A percentile compares a stretch with the other conserved stretches of the same genome.
Conservation (phyloP, 2,888 invertebrate genomes). For the Melangyna quadrimaculata region DNA sequence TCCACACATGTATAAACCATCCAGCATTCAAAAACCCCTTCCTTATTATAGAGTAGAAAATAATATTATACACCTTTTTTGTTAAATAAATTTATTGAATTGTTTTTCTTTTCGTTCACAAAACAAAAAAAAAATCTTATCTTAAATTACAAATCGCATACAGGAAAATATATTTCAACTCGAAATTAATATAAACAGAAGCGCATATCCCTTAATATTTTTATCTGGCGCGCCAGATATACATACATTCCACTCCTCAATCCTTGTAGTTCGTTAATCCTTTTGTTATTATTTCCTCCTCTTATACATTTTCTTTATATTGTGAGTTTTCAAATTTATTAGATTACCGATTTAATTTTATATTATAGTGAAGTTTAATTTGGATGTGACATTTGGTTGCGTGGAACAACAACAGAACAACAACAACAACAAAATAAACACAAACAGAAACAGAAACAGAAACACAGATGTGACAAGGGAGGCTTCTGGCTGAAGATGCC, state of each 20-base stretch:
- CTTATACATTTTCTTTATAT: conserved; percentile 44
- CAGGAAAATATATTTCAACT: conserved; percentile 66
- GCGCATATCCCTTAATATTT: conserved; percentile 53
- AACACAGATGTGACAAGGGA: background rate
- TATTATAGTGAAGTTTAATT: conserved; percentile 64
- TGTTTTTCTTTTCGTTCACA: conserved; percentile 24
- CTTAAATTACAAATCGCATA: conserved; percentile 54
- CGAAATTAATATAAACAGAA: conserved; percentile 60
- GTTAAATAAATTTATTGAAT: conserved; percentile 49
- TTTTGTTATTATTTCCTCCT: conserved; percentile 6
- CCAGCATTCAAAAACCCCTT: background rate
- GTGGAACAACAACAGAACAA: background rate
- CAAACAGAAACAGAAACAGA: background rate
- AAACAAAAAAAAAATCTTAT: conserved; percentile 62
- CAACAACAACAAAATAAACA: background rate
- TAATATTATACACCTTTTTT: too few relatives aligned
- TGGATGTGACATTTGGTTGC: conserved; percentile 65
- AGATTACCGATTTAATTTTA: conserved; percentile 63
- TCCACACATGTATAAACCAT: too few relatives aligned
- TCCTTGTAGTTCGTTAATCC: conserved; percentile 33
- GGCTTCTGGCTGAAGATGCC: too few relatives aligned
- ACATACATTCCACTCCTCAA: conserved; percentile 67
- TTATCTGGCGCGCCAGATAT: conserved; percentile 15
- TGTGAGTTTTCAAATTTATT: conserved; percentile 62
- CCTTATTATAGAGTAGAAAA: background rate